These are phyloP conservation scores for Oasisia sp. DNA, from an alignment of 2,888 invertebrate genomes.

Conservation along the genomic window DNA sequence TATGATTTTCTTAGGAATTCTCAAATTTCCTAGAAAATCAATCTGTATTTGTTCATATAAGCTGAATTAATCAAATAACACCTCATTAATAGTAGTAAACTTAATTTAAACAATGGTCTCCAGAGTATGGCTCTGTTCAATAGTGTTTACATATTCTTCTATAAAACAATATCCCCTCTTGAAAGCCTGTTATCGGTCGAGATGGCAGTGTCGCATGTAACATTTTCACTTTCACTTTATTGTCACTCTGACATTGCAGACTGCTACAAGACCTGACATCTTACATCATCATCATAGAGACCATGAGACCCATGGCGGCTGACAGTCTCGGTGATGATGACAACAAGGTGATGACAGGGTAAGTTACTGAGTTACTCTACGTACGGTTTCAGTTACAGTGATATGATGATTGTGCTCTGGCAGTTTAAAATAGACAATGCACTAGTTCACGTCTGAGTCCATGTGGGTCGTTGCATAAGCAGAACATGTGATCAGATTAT, in stretches of 20 bases:
- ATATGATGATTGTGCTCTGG: background rate
- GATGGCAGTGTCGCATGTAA: background rate
- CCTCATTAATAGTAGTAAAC: too few species aligned
- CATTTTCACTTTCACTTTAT: background rate
- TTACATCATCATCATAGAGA: constrained; percentile 83
- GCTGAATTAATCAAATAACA: too few species aligned
- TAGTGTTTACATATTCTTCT: too few species aligned
- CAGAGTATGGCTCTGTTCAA: too few species aligned
- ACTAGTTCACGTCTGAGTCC: background rate
- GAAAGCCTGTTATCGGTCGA: background rate
- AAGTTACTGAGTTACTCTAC: background rate
- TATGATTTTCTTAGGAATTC: too few species aligned
- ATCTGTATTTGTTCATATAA: too few species aligned
- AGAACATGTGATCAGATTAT: background rate
- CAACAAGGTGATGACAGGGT: background rate
- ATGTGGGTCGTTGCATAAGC: background rate
- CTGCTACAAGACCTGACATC: constrained; percentile 80
- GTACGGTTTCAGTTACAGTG: background rate
- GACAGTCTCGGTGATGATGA: background rate
- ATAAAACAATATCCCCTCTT: background rate
- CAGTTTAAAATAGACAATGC: background rate
- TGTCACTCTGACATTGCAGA: constrained; percentile 41
- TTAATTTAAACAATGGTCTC: too few species aligned
- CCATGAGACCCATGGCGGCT: constrained; percentile 73
- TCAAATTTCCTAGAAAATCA: too few species aligned